Conservation (phyloP, 37 sponge, comb jelly and placozoan species). For the Petrosia ficiformis region DNA sequence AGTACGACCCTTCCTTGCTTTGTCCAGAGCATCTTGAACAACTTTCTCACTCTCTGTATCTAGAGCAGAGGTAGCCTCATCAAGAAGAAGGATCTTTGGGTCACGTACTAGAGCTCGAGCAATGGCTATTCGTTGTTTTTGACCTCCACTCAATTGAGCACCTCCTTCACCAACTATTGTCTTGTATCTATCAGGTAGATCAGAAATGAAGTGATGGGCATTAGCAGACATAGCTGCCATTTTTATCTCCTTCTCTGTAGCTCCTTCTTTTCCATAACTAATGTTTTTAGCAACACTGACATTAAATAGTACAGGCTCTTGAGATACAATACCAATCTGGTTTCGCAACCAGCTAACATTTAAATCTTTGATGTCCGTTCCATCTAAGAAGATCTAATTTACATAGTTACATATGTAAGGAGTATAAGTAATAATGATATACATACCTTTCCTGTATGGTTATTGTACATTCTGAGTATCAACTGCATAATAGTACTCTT, state of each 20-base stretch:
- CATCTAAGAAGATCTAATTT: constrained; percentile 63
- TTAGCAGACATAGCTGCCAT: constrained; percentile 60
- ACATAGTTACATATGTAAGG: no score
- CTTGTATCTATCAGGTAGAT: constrained; percentile 56
- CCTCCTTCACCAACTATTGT: constrained; percentile 79
- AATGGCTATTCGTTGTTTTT: constrained; percentile 78
- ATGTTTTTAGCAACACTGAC: constrained; percentile 84
- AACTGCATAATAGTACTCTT: constrained; percentile 78
- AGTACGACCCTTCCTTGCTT: constrained; percentile 39
- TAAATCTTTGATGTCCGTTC: constrained; percentile 37
- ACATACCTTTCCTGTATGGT: constrained; percentile 34
- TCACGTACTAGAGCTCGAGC: constrained; percentile 70
- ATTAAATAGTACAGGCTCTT: constrained; percentile 85
- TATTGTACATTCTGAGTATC: constrained; percentile 76
- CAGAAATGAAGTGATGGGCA: constrained; percentile 55
- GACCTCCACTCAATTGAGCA: constrained; percentile 74
- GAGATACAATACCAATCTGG: constrained; percentile 77
- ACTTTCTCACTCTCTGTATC: constrained; percentile 70
- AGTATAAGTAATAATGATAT: no score
- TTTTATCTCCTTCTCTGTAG: constrained; percentile 51
- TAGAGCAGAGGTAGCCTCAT: constrained; percentile 83
- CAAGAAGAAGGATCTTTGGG: constrained; percentile 68
- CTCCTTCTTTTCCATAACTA: constrained; percentile 61
- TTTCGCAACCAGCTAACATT: constrained; percentile 80
- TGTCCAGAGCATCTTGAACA: constrained; percentile 72